Evolutionary conservation across 2,888 invertebrate genomes (phyloP).

Genomic region (Cantharis rustica): DNA sequence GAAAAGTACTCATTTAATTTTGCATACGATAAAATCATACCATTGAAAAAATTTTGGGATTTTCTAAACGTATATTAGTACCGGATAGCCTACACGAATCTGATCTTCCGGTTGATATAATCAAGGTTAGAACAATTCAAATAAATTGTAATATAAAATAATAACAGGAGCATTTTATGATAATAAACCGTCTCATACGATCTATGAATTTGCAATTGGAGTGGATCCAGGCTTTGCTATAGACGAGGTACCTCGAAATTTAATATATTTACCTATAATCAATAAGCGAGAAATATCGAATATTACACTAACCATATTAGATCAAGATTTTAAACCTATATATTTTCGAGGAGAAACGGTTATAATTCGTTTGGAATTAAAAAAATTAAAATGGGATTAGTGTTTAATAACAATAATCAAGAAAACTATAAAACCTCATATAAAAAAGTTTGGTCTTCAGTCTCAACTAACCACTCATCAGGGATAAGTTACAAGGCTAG

Average conservation of each 20-base stretch:
- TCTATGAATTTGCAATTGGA: slow-evolving; percentile 47
- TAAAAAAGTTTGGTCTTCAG: background rate
- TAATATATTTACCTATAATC: slow-evolving; percentile 46
- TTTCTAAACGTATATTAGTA: slow-evolving; percentile 4
- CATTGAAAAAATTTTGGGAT: slow-evolving; percentile 24
- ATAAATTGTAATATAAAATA: no score
- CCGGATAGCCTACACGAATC: slow-evolving; percentile 25
- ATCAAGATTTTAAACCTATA: slow-evolving; percentile 40
- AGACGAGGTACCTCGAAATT: slow-evolving; percentile 43
- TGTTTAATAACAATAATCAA: background rate
- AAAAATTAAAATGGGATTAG: background rate
- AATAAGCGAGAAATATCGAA: slow-evolving; percentile 34
- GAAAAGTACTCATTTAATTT: slow-evolving; percentile 16
- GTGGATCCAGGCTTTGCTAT: slow-evolving; percentile 47
- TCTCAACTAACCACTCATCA: background rate
- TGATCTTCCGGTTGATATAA: slow-evolving; percentile 14
- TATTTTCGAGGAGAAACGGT: slow-evolving; percentile 44
- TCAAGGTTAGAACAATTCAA: no score
- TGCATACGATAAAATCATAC: background rate
- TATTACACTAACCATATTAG: slow-evolving; percentile 38
- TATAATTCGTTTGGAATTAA: slow-evolving; percentile 36
- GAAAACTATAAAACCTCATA: background rate
- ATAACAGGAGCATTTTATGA: no score
- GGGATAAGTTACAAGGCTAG: background rate
- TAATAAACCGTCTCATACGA: no score